These are phyloP conservation scores for Apeltes quadracus DNA, from an alignment of 2,113 vertebrate species.

Conservation along the genomic window DNA sequence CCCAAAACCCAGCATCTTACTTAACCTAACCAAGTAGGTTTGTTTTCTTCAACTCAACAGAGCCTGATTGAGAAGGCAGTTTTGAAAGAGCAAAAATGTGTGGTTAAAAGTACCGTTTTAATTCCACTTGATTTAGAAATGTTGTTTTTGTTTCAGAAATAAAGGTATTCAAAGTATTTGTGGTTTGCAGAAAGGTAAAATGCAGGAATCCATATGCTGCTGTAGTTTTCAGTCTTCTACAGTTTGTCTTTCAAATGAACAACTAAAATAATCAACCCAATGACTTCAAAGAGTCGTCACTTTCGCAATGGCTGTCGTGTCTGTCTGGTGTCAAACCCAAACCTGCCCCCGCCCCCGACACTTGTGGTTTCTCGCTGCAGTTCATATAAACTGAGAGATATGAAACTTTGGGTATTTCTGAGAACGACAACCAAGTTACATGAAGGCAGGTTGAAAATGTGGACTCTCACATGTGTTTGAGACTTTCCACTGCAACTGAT, in stretches of 20 bases:
- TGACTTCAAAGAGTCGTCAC: constrained; percentile 19
- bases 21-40: too few relatives aligned
- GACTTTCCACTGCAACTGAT: constrained; percentile 44
- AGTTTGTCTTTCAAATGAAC: too few relatives aligned
- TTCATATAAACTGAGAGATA: constrained; percentile 25
- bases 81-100: neutral
- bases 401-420: constrained; percentile 65
- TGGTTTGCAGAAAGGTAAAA: neutral
- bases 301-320: constrained; percentile 40
- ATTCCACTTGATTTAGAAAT: neutral
- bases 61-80: too few relatives aligned
- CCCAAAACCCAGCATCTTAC: neutral
- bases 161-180: neutral
- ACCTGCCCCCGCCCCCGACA: constrained; percentile 34
- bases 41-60: neutral
- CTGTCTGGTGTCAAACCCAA: constrained; percentile 19
- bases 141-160: neutral
- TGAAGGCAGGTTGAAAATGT: constrained; percentile 41
- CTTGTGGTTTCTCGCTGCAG: constrained; percentile 47
- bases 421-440: constrained; percentile 37
- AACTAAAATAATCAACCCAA: neutral
- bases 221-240: neutral
- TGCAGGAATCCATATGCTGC: neutral
- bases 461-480: constrained; percentile 7
- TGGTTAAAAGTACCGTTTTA: neutral